Evolutionary conservation across 2,797 vertebrate genomes (phyloP), one percentile per base, ranked within the genome.

Genomic region (Gobio occitaniae): DNA sequence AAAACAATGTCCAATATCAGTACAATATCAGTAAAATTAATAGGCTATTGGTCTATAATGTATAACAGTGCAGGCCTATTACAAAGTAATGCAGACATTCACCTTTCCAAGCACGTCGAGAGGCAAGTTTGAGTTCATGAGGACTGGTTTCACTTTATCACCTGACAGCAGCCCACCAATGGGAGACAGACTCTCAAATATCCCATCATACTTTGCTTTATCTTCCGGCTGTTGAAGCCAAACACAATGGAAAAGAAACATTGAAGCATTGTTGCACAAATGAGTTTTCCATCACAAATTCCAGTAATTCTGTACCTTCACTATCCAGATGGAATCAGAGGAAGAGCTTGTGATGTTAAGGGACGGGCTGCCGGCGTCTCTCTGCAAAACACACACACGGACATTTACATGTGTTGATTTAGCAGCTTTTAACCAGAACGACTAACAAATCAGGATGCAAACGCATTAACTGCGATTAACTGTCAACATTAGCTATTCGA

Each of bases 71-170:
- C 36, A 48, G 52, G 52, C 74, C 1, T 19, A 21, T 19, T 17
- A 13, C n/a, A 66, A 7, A 48, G 7, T 19, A 41, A 76, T 38
- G 63, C 59, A 85, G 4, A 29, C n/a, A 87, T 93, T 95, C 89
- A 99, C 98, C 97, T 97, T 96, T 93, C 97, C 98, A 17, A 99
- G 96, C 84, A 98, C 94, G 88, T 99, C 98, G 59, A 99, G 95
- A 93, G 98, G 98, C 93, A 99, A 95, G 90, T 99, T 99, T 72
- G 98, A 99, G 95, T 99, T 99, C 87, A 99, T 97, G 91, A 99
- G 95, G 86, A 99, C 95, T 4, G 98, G 98, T 91, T 96, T 97
- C 91, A 99, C 98, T 94, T 99, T 98, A 89, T 99, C 98, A 86
- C 98, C 98, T 3, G 98, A 96, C 9, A 99, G 96, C 86, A 99